Evolutionary conservation across 2,797 vertebrate genomes (phyloP).

Genomic region (Megaceryle alcyon): DNA sequence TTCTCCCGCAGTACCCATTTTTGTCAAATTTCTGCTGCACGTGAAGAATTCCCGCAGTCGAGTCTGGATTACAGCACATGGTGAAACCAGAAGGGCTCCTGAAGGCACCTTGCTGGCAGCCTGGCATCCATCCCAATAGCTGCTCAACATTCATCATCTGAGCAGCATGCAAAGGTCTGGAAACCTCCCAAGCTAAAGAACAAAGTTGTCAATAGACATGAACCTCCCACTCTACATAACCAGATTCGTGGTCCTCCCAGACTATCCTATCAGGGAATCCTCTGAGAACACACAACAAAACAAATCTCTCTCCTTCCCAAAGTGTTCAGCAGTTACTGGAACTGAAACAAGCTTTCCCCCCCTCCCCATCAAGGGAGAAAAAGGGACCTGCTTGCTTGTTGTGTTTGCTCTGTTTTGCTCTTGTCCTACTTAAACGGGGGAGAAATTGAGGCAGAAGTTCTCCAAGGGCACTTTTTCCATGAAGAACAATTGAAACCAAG

Average conservation of each 20-base stretch:
- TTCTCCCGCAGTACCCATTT: not conserved
- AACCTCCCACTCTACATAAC: accelerated
- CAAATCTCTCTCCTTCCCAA: not conserved
- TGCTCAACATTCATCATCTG: not conserved
- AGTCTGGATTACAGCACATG: not conserved
- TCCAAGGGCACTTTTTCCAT: not conserved
- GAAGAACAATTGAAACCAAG: not conserved
- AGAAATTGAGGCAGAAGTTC: not conserved
- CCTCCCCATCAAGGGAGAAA: not conserved
- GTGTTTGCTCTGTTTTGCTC: not conserved
- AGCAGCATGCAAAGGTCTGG: not conserved
- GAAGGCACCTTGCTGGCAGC: not conserved
- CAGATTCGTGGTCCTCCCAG: not conserved
- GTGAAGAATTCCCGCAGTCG: not conserved
- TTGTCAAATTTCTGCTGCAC: not conserved
- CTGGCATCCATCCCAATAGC: not conserved
- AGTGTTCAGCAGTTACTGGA: not conserved
- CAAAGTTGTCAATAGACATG: not conserved
- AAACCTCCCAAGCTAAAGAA: not conserved
- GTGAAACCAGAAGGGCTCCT: not conserved
- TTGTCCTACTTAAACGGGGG: not conserved
- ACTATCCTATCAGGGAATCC: not conserved
- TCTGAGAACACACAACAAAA: not conserved
- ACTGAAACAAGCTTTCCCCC: not conserved
- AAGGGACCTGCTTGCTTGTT: not conserved